These are phyloP conservation scores for Lasiurus borealis DNA, from an alignment of 2,113 vertebrate genomes.

Conservation along the genomic window DNA sequence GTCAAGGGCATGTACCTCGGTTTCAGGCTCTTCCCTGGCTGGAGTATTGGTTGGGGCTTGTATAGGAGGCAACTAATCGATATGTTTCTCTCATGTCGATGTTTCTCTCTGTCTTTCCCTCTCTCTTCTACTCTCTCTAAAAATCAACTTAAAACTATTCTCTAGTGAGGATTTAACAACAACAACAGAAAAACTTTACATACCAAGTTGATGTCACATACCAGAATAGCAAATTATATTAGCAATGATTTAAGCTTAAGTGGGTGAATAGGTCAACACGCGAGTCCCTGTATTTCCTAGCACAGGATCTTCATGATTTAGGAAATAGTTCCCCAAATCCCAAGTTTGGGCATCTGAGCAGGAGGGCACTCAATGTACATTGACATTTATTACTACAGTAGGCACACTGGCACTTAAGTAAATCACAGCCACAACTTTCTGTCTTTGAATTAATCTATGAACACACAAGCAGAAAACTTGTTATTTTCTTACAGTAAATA, in stretches of 20 bases:
- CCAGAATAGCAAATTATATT: not conserved
- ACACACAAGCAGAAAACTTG: not conserved
- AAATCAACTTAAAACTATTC: too few relatives aligned
- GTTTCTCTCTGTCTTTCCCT: too few relatives aligned
- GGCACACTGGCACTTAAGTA: not conserved
- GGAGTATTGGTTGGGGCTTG: too few relatives aligned
- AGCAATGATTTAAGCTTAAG: not conserved
- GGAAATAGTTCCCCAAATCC: not conserved
- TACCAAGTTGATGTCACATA: not conserved
- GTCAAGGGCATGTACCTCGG: too few relatives aligned
- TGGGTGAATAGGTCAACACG: not conserved
- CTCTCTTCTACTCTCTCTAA: too few relatives aligned
- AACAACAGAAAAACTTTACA: not conserved
- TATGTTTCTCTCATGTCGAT: too few relatives aligned
- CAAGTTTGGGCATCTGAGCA: not conserved
- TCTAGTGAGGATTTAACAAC: too few relatives aligned
- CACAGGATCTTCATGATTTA: not conserved
- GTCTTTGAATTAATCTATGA: not conserved
- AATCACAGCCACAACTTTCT: not conserved
- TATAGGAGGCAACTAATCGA: too few relatives aligned
- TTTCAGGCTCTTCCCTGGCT: too few relatives aligned
- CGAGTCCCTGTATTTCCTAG: not conserved
- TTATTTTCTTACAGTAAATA: not conserved
- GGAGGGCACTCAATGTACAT: not conserved
- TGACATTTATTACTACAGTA: not conserved